phyloP scores from a whole-genome alignment of 2,113 vertebrate species.

The Chaetorhynchus papuensis region DNA sequence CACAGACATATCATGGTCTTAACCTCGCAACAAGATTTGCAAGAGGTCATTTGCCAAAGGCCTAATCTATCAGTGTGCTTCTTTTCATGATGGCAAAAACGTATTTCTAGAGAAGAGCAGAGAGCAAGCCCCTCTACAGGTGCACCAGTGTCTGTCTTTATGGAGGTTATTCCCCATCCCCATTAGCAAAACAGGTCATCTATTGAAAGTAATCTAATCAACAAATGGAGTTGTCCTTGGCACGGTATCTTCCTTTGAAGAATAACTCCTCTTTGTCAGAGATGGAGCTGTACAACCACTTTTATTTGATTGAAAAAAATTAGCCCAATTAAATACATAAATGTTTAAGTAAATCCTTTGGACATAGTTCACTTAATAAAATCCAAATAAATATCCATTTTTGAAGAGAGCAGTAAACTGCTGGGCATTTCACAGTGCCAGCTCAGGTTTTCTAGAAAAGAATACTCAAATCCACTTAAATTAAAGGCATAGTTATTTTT shows the following conservation, averaged over 20 bases:
- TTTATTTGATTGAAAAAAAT: neutral
- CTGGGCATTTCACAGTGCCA: neutral
- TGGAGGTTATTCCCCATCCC: neutral
- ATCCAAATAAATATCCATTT: neutral
- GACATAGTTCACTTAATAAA: neutral
- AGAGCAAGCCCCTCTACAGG: neutral
- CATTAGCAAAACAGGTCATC: neutral
- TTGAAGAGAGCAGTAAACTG: neutral
- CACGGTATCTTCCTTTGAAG: neutral
- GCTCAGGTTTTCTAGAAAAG: neutral
- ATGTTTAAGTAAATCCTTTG: conserved; percentile 6
- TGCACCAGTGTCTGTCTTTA: neutral
- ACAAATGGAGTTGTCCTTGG: conserved; percentile 8
- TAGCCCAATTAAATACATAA: neutral
- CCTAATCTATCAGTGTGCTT: neutral
- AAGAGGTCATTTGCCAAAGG: neutral
- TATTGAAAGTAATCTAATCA: neutral
- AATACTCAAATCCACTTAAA: neutral
- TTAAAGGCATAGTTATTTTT: neutral
- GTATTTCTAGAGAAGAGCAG: neutral
- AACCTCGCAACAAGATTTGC: neutral
- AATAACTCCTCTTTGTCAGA: neutral
- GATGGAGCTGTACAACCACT: neutral
- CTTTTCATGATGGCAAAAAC: neutral
- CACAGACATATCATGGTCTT: neutral